Conservation (phyloP, 2,888 invertebrate genomes). For the Halocaridina rubra region DNA sequence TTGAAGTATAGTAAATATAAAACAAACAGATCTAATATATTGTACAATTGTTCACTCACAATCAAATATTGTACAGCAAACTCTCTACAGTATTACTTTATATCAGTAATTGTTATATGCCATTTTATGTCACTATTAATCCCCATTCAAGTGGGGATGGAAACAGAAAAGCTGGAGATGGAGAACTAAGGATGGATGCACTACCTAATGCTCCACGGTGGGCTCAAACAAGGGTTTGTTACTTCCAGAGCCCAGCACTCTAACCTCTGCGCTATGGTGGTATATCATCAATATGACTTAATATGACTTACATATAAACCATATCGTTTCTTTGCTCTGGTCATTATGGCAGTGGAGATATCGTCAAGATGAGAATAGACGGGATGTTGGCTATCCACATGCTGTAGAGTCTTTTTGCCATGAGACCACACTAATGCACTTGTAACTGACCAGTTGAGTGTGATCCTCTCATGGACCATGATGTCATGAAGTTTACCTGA, state of each 20-base stretch:
- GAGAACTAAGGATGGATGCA: too few species aligned
- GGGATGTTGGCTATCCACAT: constrained; percentile 72
- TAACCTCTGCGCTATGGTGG: background rate
- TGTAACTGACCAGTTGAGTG: constrained; percentile 75
- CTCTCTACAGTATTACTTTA: background rate
- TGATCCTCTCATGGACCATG: constrained; percentile 83
- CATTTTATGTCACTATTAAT: background rate
- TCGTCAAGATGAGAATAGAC: constrained; percentile 75
- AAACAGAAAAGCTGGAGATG: too few species aligned
- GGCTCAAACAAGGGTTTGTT: too few species aligned
- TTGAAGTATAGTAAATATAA: background rate
- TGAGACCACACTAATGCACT: constrained; percentile 81
- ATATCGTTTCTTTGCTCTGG: constrained; percentile 79
- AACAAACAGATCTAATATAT: background rate
- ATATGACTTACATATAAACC: constrained; percentile 78
- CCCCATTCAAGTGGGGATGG: too few species aligned
- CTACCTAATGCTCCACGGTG: too few species aligned
- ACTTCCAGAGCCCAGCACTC: background rate
- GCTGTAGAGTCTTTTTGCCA: constrained; percentile 76
- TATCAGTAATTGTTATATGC: background rate
- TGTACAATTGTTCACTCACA: background rate
- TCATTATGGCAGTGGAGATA: constrained; percentile 79
- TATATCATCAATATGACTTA: background rate
- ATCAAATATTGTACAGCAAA: background rate
- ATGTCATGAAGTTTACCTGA: constrained; percentile 78